Percentiles rank a stretch among this genome's conserved stretches.
These are phyloP conservation scores for Anguilla marmorata DNA, from an alignment of 2,797 vertebrate genomes.

Conservation along the genomic window DNA sequence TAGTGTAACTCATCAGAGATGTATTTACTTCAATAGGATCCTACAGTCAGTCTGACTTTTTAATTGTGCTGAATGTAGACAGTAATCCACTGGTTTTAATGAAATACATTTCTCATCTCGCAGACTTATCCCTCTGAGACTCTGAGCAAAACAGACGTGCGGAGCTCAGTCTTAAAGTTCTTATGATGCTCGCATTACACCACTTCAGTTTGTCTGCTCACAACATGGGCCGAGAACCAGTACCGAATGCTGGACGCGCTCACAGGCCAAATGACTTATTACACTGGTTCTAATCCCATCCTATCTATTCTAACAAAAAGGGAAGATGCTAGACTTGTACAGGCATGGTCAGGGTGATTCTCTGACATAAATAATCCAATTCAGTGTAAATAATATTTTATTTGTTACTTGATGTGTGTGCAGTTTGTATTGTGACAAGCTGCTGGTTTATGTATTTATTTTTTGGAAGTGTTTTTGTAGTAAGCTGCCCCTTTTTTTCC, in stretches of 20 bases:
- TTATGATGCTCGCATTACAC: not conserved
- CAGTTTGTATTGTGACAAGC: not conserved
- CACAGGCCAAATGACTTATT: not conserved
- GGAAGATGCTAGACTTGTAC: not conserved
- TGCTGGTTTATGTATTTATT: not conserved
- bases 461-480: not conserved
- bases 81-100: slow-evolving; percentile 35
- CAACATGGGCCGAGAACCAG: not conserved
- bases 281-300: not conserved
- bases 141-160: not conserved
- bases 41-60: slow-evolving; percentile 13
- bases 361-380: not conserved
- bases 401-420: not conserved
- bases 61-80: slow-evolving; percentile 30
- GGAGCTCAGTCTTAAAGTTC: slow-evolving; percentile 14
- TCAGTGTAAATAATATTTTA: not conserved
- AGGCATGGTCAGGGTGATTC: not conserved
- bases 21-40: slow-evolving; percentile 34
- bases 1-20: slow-evolving; percentile 39
- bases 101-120: slow-evolving; percentile 37
- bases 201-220: not conserved
- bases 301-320: not conserved
- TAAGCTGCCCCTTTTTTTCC: not conserved
- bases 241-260: not conserved
- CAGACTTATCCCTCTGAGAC: slow-evolving; percentile 26